Conservation (phyloP, 2,888 invertebrate genomes). For the Flexamia atlantica region DNA sequence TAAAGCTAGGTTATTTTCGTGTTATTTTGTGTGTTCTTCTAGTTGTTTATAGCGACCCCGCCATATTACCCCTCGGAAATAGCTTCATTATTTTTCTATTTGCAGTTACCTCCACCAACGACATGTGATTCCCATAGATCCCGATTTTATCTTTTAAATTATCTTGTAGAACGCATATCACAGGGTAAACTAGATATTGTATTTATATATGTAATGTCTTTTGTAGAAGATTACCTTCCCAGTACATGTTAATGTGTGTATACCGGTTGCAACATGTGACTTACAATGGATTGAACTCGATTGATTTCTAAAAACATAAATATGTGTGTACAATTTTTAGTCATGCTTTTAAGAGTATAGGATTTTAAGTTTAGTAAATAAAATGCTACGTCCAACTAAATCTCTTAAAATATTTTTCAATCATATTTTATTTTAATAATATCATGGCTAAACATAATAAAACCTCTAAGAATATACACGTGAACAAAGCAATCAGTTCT, state of each 20-base stretch:
- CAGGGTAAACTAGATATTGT: constrained; percentile 58
- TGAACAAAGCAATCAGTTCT: no score
- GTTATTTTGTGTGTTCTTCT: constrained; percentile 54
- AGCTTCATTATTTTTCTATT: constrained; percentile 53
- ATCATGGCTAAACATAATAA: no score
- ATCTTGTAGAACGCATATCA: constrained; percentile 49
- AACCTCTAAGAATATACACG: no score
- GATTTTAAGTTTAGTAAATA: no score
- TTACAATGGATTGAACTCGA: constrained; percentile 20
- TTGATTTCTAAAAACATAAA: no score
- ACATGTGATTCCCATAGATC: constrained; percentile 39
- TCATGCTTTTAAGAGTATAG: no score
- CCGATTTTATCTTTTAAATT: constrained; percentile 33
- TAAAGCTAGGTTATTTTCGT: constrained; percentile 54
- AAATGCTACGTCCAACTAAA: no score
- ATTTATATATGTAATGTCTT: constrained; percentile 49
- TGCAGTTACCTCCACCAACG: constrained; percentile 43
- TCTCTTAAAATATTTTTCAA: no score
- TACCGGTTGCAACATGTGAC: neutral
- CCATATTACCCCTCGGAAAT: constrained; percentile 2
- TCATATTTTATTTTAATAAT: no score
- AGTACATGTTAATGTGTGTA: constrained; percentile 24
- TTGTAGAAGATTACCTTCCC: constrained; percentile 49
- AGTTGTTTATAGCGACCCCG: constrained; percentile 48
- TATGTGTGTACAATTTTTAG: no score